Evolutionary conservation across 2,888 invertebrate genomes (phyloP).

Genomic region (Drosophila helvetica): DNA sequence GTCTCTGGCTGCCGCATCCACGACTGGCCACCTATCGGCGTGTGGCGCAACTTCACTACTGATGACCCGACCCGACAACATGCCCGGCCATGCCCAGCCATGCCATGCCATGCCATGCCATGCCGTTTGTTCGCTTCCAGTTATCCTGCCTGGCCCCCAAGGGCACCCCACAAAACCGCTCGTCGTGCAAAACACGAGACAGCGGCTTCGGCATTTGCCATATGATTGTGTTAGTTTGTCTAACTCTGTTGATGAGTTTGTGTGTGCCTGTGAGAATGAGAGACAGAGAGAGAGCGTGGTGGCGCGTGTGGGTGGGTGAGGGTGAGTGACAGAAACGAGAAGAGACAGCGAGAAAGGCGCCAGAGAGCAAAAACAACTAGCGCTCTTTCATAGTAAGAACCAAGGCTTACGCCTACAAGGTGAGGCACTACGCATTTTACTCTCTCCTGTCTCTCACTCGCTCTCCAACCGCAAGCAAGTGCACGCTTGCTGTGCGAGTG

Average conservation of each 20-base stretch:
- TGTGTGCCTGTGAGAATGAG: background rate
- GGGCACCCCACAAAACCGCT: background rate
- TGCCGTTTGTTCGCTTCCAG: slow-evolving; percentile 55
- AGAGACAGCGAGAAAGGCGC: background rate
- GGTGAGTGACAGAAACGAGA: background rate
- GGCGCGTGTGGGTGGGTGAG: background rate
- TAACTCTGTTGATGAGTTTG: slow-evolving; percentile 6
- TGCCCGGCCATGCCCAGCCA: slow-evolving; percentile 1
- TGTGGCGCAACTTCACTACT: slow-evolving; percentile 82
- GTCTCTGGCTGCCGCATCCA: slow-evolving; percentile 71
- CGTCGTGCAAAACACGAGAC: background rate
- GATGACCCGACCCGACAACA: slow-evolving; percentile 44
- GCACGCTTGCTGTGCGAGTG: background rate
- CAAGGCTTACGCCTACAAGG: background rate
- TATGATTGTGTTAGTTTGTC: slow-evolving; percentile 1
- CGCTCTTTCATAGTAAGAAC: background rate
- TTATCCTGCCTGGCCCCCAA: slow-evolving; percentile 9
- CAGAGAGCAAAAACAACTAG: background rate
- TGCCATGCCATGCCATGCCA: slow-evolving; percentile 21
- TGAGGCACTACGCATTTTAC: background rate
- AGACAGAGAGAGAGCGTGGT: background rate
- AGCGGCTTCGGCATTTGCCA: background rate
- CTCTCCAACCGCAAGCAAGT: too few relatives aligned
- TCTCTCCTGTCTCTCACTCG: too few relatives aligned
- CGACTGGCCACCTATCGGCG: slow-evolving; percentile 80